Evolutionary conservation across 2,888 invertebrate species (phyloP).

Genomic region (Pantelozetes paolii): DNA sequence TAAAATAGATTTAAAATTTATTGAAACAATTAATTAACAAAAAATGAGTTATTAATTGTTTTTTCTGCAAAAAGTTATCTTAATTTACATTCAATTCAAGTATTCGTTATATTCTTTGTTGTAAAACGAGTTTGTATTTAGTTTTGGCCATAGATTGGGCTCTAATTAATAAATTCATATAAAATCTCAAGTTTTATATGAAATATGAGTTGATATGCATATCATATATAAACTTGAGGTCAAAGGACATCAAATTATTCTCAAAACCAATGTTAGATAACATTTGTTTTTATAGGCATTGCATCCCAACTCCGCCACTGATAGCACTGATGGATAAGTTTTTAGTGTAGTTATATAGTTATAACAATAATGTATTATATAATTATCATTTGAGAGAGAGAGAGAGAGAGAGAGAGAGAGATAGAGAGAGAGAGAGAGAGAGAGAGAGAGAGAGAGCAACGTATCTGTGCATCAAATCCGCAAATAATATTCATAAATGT

Average conservation of each 20-base stretch:
- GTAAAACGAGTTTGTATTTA: neutral
- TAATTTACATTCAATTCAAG: slow-evolving; percentile 23
- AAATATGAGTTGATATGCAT: slow-evolving; percentile 23
- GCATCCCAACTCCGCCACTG: slow-evolving; percentile 4
- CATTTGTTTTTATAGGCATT: neutral
- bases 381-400: neutral
- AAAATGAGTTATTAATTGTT: slow-evolving; percentile 24
- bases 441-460: neutral
- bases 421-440: neutral
- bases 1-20: slow-evolving; percentile 30
- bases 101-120: slow-evolving; percentile 10
- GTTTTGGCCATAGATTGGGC: neutral
- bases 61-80: neutral
- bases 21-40: slow-evolving; percentile 27
- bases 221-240: slow-evolving; percentile 4
- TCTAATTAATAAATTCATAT: slow-evolving; percentile 29
- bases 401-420: neutral
- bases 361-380: slow-evolving; percentile 15
- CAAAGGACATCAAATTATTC: slow-evolving; percentile 22
- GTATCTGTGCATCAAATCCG: slow-evolving; percentile 7
- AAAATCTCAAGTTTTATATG: neutral
- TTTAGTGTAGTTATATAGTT: too few relatives aligned
- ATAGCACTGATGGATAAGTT: neutral
- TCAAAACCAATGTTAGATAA: neutral
- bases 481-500: slow-evolving; percentile 7